Conservation (phyloP, 2,797 vertebrate genomes). For the Microctenopoma steveboyesi region DNA sequence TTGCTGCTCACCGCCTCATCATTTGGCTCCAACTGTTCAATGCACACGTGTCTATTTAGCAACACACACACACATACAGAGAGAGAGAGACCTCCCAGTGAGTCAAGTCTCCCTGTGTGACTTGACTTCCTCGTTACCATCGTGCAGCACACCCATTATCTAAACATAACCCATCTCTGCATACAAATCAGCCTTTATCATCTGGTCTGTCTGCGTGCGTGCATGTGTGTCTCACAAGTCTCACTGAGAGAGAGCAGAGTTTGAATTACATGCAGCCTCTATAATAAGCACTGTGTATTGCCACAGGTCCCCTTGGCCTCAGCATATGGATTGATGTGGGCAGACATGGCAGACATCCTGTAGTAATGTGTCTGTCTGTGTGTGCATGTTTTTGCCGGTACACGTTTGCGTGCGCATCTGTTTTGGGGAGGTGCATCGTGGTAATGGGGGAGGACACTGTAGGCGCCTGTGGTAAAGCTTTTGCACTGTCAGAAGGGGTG, state of each 20-base stretch:
- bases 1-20: conserved; percentile 33
- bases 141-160: conserved; percentile 68
- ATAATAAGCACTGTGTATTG: conserved; percentile 66
- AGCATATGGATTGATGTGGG: conserved; percentile 71
- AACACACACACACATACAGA: conserved; percentile 12
- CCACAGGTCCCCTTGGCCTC: conserved; percentile 41
- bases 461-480: conserved; percentile 72
- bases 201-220: conserved; percentile 39
- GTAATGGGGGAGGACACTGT: conserved; percentile 61
- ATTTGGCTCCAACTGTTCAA: conserved; percentile 40
- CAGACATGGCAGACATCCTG: conserved; percentile 68
- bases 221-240: conserved; percentile 36
- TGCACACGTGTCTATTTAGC: conserved; percentile 53
- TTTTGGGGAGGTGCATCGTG: conserved; percentile 57
- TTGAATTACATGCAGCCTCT: conserved; percentile 54
- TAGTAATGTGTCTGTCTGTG: conserved; percentile 36
- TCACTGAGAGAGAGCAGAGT: conserved; percentile 27
- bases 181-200: conserved; percentile 64
- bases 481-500: conserved; percentile 43
- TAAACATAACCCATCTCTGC: conserved; percentile 70
- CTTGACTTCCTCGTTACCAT: conserved; percentile 60
- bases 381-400: conserved; percentile 33
- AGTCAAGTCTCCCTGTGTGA: conserved; percentile 64
- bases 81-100: conserved; percentile 59
- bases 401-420: conserved; percentile 37